Conservation (phyloP, 2,888 invertebrate genomes). For the Megaustenia siamemsis region DNA sequence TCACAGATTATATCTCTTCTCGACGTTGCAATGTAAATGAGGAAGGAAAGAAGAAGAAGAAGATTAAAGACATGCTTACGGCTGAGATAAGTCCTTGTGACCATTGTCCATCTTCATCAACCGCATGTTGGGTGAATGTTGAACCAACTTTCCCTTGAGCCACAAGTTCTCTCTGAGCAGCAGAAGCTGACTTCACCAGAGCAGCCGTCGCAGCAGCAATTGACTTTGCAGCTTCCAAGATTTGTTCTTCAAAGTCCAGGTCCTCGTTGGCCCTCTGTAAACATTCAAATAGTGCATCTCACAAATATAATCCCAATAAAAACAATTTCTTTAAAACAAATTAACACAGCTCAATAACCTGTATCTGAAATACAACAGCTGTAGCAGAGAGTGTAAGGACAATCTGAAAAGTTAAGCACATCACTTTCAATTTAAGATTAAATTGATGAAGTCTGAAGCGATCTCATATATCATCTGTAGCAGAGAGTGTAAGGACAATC, state of each 20-base stretch:
- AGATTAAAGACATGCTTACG: conserved; percentile 70
- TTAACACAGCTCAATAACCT: too few species aligned
- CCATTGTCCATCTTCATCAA: conserved; percentile 92
- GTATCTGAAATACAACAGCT: too few species aligned
- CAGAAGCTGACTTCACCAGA: conserved; percentile 96
- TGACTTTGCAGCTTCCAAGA: conserved; percentile 97
- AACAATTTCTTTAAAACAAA: too few species aligned
- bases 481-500: too few species aligned
- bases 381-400: too few species aligned
- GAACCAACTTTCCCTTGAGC: conserved; percentile 88
- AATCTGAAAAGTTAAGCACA: too few species aligned
- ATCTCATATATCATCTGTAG: too few species aligned
- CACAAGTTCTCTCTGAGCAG: conserved; percentile 97
- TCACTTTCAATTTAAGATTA: too few species aligned
- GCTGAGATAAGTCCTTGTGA: conserved; percentile 97
- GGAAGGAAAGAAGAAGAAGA: background rate
- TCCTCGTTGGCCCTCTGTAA: conserved; percentile 92
- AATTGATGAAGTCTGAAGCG: too few species aligned
- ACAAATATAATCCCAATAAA: too few species aligned
- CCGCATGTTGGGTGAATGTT: conserved; percentile 70
- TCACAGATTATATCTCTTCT: too few species aligned
- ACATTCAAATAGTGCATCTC: background rate
- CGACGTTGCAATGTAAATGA: too few species aligned
- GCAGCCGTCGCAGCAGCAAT: conserved; percentile 98
- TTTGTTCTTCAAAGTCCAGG: conserved; percentile 99